Evolutionary conservation across 1,140 invertebrate genomes (phyloP).

Genomic region (Drosophila nasuta): DNA sequence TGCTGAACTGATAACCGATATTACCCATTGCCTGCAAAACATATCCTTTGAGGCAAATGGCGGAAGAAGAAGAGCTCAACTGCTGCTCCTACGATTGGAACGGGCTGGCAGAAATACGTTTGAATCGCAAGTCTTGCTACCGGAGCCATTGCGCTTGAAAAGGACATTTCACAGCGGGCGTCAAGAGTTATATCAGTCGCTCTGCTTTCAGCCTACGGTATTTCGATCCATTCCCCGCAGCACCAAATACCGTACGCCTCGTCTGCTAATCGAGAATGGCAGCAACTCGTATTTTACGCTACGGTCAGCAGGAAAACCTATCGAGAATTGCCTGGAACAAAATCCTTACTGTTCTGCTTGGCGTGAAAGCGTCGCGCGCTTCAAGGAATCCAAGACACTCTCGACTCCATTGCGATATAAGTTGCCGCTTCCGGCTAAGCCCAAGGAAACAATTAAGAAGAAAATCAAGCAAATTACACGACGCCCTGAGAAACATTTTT

Average conservation of each 20-base stretch:
- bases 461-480: background rate
- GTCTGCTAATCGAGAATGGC: background rate
- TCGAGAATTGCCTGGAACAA: background rate
- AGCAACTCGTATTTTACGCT: background rate
- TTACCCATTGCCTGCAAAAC: slow-evolving; percentile 5
- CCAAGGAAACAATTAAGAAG: background rate
- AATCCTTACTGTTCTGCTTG: background rate
- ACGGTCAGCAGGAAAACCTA: background rate
- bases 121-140: background rate
- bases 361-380: background rate
- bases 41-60: background rate
- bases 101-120: background rate
- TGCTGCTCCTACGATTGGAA: background rate
- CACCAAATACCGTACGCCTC: background rate
- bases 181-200: background rate
- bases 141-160: background rate
- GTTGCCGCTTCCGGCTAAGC: background rate
- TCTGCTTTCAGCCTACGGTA: background rate
- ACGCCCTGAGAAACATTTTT: slow-evolving; percentile 42
- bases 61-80: background rate
- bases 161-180: too few relatives aligned
- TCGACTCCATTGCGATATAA: background rate
- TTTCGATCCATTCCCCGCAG: background rate
- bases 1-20: background rate
- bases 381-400: background rate